Percentiles rank a stretch among this genome's conserved stretches.
These are phyloP conservation scores for Somateria mollissima DNA, from an alignment of 2,797 vertebrate species.

Conservation along the genomic window DNA sequence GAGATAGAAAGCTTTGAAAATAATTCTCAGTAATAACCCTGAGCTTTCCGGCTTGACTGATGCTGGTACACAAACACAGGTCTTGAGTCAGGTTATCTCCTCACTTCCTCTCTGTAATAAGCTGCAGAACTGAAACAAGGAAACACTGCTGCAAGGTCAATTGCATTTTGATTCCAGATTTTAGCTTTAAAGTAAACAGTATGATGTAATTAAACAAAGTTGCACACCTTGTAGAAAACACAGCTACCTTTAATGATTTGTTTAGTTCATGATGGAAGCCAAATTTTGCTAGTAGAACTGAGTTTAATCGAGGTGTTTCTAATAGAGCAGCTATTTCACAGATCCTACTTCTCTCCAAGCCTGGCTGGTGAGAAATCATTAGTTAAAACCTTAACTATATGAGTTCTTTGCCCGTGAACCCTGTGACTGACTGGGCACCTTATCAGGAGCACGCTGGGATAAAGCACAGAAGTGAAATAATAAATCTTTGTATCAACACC, in stretches of 20 bases:
- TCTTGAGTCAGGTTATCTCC: not conserved
- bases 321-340: not conserved
- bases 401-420: not conserved
- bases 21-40: not conserved
- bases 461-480: not conserved
- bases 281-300: not conserved
- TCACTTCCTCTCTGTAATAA: not conserved
- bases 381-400: not conserved
- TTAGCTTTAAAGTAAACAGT: not conserved
- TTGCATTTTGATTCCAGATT: not conserved
- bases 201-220: not conserved
- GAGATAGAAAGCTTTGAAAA: not conserved
- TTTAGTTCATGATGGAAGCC: not conserved
- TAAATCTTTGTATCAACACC: not conserved
- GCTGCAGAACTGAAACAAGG: not conserved
- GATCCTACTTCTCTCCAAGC: not conserved
- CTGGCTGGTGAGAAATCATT: not conserved
- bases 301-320: not conserved
- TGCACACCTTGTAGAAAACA: not conserved
- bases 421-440: not conserved
- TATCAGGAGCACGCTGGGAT: not conserved
- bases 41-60: not conserved
- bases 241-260: not conserved
- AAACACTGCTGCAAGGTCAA: not conserved
- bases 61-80: not conserved